Evolutionary conservation across 1,140 invertebrate genomes (phyloP).

Genomic region (Steinernema feltiae): DNA sequence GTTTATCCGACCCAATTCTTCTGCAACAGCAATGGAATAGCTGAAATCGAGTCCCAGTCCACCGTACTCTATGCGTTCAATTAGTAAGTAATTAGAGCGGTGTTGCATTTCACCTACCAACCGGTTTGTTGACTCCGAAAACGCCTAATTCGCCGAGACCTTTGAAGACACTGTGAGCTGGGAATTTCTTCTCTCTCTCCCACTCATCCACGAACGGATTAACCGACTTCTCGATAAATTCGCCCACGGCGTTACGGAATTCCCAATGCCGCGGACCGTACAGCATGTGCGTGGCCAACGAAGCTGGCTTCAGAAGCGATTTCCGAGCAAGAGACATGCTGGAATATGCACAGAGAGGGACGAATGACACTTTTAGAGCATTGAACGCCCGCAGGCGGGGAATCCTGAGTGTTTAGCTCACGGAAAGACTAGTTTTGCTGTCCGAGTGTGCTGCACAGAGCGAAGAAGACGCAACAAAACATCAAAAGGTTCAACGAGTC

Average conservation of each 20-base stretch:
- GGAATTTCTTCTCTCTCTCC: slow-evolving; percentile 62
- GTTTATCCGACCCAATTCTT: slow-evolving; percentile 63
- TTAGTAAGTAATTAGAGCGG: slow-evolving; percentile 12
- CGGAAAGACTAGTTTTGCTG: not conserved
- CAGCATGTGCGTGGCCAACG: not conserved
- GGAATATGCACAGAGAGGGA: not conserved
- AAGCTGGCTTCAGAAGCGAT: not conserved
- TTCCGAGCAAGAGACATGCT: not conserved
- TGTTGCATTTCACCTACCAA: slow-evolving; percentile 50
- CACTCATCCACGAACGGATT: slow-evolving; percentile 66
- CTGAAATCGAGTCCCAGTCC: slow-evolving; percentile 65
- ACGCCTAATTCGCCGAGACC: slow-evolving; percentile 64
- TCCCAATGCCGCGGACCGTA: not conserved
- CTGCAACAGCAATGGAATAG: slow-evolving; percentile 63
- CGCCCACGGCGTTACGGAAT: not conserved
- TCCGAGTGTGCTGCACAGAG: not conserved
- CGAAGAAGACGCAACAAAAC: not conserved
- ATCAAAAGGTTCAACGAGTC: not conserved
- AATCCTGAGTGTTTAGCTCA: not conserved
- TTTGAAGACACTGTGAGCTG: slow-evolving; percentile 64
- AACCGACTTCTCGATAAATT: slow-evolving; percentile 63
- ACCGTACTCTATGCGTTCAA: slow-evolving; percentile 63
- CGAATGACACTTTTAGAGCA: not conserved
- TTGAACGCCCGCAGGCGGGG: not conserved
- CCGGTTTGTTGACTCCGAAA: slow-evolving; percentile 63